Evolutionary conservation across 2,797 vertebrate species (phyloP), one percentile per base, ranked within the genome.

Genomic region (Sebastes cheni): DNA sequence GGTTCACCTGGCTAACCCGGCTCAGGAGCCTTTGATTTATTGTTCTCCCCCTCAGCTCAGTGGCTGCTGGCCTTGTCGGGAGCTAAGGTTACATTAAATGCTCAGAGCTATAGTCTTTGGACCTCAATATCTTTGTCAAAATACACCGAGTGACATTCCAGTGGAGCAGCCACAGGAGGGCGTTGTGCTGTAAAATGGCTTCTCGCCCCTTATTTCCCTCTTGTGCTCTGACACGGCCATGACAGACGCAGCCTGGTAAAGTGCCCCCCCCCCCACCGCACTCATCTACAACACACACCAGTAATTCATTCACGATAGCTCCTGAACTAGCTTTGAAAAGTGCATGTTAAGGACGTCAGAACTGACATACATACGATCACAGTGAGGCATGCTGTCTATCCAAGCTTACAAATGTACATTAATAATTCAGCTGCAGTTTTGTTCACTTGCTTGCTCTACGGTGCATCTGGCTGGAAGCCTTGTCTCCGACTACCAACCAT

Each of bases 351-450:
- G 80, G 25, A 59, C 67, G 64, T 74, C 60, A 22, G 65, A 69
- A 62, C 18, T 69, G 70, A 82, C 67, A 11, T 73, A 36, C 13
- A 75, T 64, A 54, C 50, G 55, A 86, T 87, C 81, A 71, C 80
- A 83, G 80, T 11, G 13, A 70, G 18, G 46, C 36, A 25, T 23
- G 46, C 66, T 70, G 77, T 64, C 79, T 87, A 59, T 78, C 67
- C 59, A 56, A 61, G 83, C 87, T 82, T 76, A 82, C 67, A 88
- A 83, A 88, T 79, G 66, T 20, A n/a, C 72, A 86, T 91, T 20
- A 86, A 91, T 93, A 86, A 92, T 91, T 91, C 80, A 90, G 58
- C 22, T 68, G 71, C 79, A 82, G 87, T 84, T 92, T 88, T 90
- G 89, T 87, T 78, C 72, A 50, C 67, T 77, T 75, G 67, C 55